phyloP scores from a whole-genome alignment of 2,113 vertebrate genomes.

The Epinephelus cyanopodus region DNA sequence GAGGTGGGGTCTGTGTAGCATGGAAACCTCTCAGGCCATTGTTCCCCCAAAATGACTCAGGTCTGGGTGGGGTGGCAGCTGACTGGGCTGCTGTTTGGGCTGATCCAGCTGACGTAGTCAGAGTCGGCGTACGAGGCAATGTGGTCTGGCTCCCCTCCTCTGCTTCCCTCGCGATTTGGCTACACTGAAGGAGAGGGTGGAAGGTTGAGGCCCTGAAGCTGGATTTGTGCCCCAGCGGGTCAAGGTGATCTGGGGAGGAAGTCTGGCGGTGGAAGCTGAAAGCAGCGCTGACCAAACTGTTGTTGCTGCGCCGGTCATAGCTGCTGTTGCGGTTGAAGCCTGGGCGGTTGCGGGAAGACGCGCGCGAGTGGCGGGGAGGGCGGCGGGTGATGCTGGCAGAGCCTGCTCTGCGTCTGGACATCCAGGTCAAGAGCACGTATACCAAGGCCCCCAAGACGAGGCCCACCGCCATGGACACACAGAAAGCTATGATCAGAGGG shows the following conservation, averaged over 20 bases:
- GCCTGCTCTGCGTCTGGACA: conserved; percentile 89
- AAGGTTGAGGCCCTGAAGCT: conserved; percentile 96
- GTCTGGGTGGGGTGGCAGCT: conserved; percentile 79
- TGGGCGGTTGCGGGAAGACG: conserved; percentile 80
- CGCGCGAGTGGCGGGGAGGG: conserved; percentile 81
- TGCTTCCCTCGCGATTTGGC: conserved; percentile 90
- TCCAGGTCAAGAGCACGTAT: conserved; percentile 89
- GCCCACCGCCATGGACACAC: conserved; percentile 92
- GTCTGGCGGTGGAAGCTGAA: conserved; percentile 94
- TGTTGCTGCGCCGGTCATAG: conserved; percentile 94
- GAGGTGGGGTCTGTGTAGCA: conserved; percentile 89
- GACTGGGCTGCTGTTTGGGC: conserved; percentile 81
- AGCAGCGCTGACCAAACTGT: conserved; percentile 91
- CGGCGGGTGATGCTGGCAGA: conserved; percentile 93
- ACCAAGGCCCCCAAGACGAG: conserved; percentile 91
- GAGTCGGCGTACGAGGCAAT: conserved; percentile 83
- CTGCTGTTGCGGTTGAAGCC: conserved; percentile 93
- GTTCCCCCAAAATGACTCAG: conserved; percentile 93
- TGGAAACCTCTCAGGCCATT: conserved; percentile 85
- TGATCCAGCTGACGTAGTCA: conserved; percentile 80
- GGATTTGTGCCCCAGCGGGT: conserved; percentile 91
- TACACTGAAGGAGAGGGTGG: conserved; percentile 94
- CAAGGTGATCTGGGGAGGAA: conserved; percentile 88
- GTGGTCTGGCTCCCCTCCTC: conserved; percentile 91
- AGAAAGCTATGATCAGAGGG: conserved; percentile 93